Conservation (phyloP, 2,113 vertebrate species). For the human (Homo sapiens) region GRCh38 chr1:220029001-220029500, state of each 20-base stretch:
- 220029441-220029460: neutral
- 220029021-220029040: neutral
- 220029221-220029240: neutral
- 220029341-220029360: neutral
- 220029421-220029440: neutral
- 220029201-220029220: fast-evolving
- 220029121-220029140: neutral
- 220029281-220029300: neutral
- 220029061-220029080: neutral
- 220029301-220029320: neutral
- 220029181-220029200: neutral
- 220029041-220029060: neutral
- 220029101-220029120: neutral
- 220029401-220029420: neutral
- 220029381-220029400: neutral
- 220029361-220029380: neutral
- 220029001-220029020: neutral
- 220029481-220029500: neutral
- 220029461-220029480: neutral
- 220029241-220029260: neutral
- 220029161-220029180: neutral
- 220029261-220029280: neutral
- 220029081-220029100: neutral
- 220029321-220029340: neutral
- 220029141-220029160: neutral